Base-by-base conservation (phyloP, 2,888 invertebrate genomes). In the Agrypnus murinus region DNA sequence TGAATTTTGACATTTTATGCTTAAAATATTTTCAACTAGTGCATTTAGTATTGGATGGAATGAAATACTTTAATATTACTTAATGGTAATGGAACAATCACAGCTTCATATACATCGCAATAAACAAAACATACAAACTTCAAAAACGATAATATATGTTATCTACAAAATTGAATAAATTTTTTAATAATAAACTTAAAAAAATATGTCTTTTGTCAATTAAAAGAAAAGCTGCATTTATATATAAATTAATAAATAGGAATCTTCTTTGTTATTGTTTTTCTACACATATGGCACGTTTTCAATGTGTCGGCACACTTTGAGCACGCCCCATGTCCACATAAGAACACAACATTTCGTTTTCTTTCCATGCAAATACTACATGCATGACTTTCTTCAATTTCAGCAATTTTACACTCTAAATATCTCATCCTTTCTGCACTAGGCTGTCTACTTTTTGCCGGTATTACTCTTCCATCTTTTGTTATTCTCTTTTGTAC, bases 281-380 rank as follows among this genome's bases (percentile, higher is more conserved):
- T 92, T 48, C 93, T 88, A 86, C 93, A 94, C 94, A 96, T 95
- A 86, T 95, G 95, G 86, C 95, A 96, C 15, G 91, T 93, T 80
- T 92, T 91, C 36, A 96, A 86, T 0, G 95, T 93, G 73, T 92
- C 91, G 0, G 95, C 93, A 82, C 96, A 96, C 76, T 90, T 90
- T 62, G 92, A 91, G 84, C 96, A 96, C 10, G 95, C 93, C 17
- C 93, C 92, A 80, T 96, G 96, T 1, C 96, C 96, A 80, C 96
- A 96, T n/a, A 95, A 87, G 83, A 96, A 96, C 17, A 93, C 95
- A 15, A 95, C 92, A 81, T 94, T 94, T 38, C 93, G 87, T 71
- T 91, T 89, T 36, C 94, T 87, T 81, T 96, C 95, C 95, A 96
- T 94, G 83, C 96, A 96, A 77, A 96, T 95, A 65, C 93, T 92